Percentiles rank a stretch among this genome's conserved stretches.
Evolutionary conservation across 1,140 invertebrate species (phyloP).

Genomic region (Zaprionus africanus): DNA sequence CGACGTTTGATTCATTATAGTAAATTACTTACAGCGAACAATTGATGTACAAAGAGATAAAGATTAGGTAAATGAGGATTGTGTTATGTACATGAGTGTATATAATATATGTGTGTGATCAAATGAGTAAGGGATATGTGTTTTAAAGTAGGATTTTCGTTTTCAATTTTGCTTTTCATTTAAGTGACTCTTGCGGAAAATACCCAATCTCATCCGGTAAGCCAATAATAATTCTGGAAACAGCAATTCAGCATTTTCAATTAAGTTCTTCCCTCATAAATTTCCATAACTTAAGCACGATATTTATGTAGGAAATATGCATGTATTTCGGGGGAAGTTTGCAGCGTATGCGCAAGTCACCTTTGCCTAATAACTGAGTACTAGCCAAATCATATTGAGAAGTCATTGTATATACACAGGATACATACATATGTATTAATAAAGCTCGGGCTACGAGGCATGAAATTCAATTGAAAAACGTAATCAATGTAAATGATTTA

Average conservation of each 20-base stretch:
- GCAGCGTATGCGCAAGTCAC: constrained; percentile 42
- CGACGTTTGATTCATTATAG: constrained; percentile 55
- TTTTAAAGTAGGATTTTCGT: background rate
- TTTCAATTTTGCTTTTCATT: background rate
- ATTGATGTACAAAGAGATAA: constrained; percentile 43
- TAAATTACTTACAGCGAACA: constrained; percentile 62
- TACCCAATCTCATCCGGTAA: background rate
- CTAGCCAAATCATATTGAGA: background rate
- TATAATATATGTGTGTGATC: background rate
- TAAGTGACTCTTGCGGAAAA: background rate
- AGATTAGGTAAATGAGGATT: constrained; percentile 30
- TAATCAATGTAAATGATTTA: constrained; percentile 59
- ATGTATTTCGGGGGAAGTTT: background rate
- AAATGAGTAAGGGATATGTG: background rate
- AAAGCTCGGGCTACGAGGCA: constrained; percentile 18
- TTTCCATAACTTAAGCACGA: constrained; percentile 13
- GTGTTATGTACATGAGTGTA: constrained; percentile 28
- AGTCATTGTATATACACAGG: constrained; percentile 19
- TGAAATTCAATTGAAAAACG: constrained; percentile 44
- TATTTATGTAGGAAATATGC: constrained; percentile 2
- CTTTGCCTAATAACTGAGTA: constrained; percentile 40
- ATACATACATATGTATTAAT: constrained; percentile 16
- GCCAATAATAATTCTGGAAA: constrained; percentile 11
- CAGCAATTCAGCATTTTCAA: constrained; percentile 42
- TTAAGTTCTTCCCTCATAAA: constrained; percentile 7